Base-by-base conservation (phyloP, 2,113 vertebrate species). In the Nesoenas mayeri region DNA sequence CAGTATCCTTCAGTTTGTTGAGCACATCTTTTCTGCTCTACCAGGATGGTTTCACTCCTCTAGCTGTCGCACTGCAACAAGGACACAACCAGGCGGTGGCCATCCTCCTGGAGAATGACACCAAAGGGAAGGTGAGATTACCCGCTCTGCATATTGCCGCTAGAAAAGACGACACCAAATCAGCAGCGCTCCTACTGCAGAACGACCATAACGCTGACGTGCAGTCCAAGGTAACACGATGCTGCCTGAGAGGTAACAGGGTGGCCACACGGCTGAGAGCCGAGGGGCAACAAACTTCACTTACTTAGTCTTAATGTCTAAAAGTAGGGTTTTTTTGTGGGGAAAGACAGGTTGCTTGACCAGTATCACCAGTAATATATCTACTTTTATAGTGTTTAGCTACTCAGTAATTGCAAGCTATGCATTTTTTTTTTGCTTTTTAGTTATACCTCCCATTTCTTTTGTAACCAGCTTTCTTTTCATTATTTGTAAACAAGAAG, bases 61-160 rank as follows among this genome's bases (percentile, higher is more conserved):
- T 99, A 40, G 99, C 99, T 40, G 99, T 99, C 34, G 99, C 99
- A 0, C 98, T 99, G 56, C 99, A 99, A 96, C 99, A 99, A 94
- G 99, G 99, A 57, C 99, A 99, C 97, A 99, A 99, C 96, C 99
- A 99, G 97, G 99, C 99, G 1, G 99, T 99, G 77, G 99, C 99
- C 31, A 97, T 99, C 81, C 97, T 99, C 32, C 93, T 99, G 98
- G 99, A 99, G 95, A 99, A 99, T 1, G 99, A 99, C 93, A 99
- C 99, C 40, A 99, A 99, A 95, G 99, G 99, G 28, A 99, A 99
- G 86, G 99, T 99, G n/a, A 97, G 99, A 22, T 97, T 99, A 65
- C 99, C 99, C 0, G 99, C 99, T 6, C 96, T 99, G 97, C 99
- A 99, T 83, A 99, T 99, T 3, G 99, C 99, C 0, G 99, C 99